These are phyloP conservation scores for Excalfactoria chinensis DNA, from an alignment of 2,113 vertebrate species.

Conservation along the genomic window DNA sequence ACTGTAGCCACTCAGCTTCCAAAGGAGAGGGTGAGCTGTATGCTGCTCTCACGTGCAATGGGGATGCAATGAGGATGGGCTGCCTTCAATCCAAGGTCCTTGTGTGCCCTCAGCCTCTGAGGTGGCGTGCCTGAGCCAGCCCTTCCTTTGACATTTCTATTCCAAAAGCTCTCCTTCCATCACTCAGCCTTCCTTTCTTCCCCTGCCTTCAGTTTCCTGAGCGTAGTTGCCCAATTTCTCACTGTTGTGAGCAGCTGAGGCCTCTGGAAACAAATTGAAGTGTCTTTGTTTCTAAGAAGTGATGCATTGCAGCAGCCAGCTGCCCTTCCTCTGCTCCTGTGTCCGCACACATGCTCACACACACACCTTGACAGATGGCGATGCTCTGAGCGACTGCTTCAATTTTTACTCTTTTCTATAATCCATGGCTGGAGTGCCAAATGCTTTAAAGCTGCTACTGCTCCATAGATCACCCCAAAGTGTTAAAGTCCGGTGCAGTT, in stretches of 20 bases:
- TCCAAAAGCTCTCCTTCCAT: background rate
- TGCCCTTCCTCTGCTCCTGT: slow-evolving; percentile 40
- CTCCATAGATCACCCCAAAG: slow-evolving; percentile 77
- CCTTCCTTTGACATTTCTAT: background rate
- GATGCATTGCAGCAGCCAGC: slow-evolving; percentile 31
- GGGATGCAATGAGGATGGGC: background rate
- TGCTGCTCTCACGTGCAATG: too few relatives aligned
- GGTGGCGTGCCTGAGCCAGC: background rate
- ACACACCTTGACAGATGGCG: slow-evolving; percentile 50
- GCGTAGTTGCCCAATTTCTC: background rate
- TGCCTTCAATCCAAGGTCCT: background rate
- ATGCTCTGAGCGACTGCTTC: slow-evolving; percentile 69
- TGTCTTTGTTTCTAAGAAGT: slow-evolving; percentile 42
- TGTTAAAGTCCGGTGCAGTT: slow-evolving; percentile 69
- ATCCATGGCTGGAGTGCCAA: slow-evolving; percentile 64
- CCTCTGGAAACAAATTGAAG: slow-evolving; percentile 6
- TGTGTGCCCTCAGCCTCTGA: background rate
- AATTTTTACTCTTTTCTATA: slow-evolving; percentile 63
- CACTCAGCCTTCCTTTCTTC: background rate
- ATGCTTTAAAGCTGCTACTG: slow-evolving; percentile 69
- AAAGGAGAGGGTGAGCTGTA: too few relatives aligned
- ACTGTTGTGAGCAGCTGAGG: slow-evolving; percentile 32
- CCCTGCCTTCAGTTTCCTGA: background rate
- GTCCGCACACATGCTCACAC: background rate
- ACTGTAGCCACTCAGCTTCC: too few relatives aligned